phyloP scores from a whole-genome alignment of 1,140 invertebrate species.

The Penaeus vannamei region DNA sequence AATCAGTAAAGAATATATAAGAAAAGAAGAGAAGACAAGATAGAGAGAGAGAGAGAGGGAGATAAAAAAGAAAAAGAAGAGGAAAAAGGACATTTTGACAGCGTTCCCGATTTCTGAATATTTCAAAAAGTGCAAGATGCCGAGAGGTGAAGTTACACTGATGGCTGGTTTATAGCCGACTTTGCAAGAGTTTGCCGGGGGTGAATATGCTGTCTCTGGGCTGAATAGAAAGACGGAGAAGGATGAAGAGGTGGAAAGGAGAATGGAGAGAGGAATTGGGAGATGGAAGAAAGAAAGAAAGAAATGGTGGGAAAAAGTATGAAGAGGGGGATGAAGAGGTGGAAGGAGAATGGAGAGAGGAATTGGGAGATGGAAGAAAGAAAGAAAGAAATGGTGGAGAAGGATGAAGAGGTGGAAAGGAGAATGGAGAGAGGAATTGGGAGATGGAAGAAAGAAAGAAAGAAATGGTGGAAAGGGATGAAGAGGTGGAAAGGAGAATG shows the following conservation, averaged over 20 bases:
- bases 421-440: not conserved
- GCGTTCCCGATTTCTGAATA: too few species aligned
- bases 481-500: not conserved
- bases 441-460: not conserved
- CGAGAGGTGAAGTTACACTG: too few species aligned
- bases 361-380: not conserved
- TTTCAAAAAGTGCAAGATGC: too few species aligned
- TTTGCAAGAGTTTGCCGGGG: too few species aligned
- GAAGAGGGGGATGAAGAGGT: not conserved
- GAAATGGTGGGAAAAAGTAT: not conserved
- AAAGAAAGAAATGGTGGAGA: not conserved
- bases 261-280: not conserved
- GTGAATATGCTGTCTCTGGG: too few species aligned
- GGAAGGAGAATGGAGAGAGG: not conserved
- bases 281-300: not conserved
- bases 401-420: not conserved
- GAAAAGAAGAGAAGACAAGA: conserved; percentile 6
- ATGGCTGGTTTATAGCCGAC: too few species aligned
- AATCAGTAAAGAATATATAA: too few species aligned
- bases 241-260: too few species aligned
- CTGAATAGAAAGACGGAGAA: too few species aligned
- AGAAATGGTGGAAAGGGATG: not conserved
- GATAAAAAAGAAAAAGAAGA: not conserved
- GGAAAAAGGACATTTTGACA: not conserved
- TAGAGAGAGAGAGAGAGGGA: not conserved